These are phyloP conservation scores for Hyperopisus bebe DNA, from an alignment of 2,113 vertebrate genomes.

Conservation along the genomic window DNA sequence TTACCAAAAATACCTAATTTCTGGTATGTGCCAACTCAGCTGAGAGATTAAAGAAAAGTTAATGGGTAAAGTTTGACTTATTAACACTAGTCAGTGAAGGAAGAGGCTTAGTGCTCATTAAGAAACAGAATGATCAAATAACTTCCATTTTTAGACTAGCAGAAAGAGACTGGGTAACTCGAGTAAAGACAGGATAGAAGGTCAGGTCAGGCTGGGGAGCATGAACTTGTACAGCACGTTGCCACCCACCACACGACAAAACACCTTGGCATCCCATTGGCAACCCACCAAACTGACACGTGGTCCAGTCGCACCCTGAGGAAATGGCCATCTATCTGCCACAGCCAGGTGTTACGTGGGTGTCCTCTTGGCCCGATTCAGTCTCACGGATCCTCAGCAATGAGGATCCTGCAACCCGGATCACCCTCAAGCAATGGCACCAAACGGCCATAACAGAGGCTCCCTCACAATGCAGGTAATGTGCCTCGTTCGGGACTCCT, in stretches of 20 bases:
- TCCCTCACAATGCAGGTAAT: background rate
- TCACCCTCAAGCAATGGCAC: background rate
- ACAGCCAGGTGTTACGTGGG: background rate
- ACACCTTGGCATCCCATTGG: background rate
- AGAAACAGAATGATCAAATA: background rate
- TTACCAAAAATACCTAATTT: background rate
- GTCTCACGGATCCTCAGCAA: background rate
- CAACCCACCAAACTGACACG: background rate
- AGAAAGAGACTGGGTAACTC: background rate
- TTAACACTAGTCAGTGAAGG: background rate
- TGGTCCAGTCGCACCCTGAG: background rate
- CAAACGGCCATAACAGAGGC: background rate
- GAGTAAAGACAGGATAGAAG: background rate
- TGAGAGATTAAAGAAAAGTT: background rate
- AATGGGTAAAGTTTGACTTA: background rate
- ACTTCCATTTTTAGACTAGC: background rate
- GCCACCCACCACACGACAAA: background rate
- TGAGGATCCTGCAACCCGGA: background rate
- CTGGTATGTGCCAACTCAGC: background rate
- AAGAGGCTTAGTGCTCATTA: background rate
- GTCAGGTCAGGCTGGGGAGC: background rate
- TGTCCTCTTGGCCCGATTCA: background rate
- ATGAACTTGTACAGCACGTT: background rate
- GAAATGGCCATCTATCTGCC: background rate
- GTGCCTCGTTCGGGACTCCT: background rate